Evolutionary conservation across 2,113 vertebrate genomes (phyloP).

Genomic region (Cathartes aura): DNA sequence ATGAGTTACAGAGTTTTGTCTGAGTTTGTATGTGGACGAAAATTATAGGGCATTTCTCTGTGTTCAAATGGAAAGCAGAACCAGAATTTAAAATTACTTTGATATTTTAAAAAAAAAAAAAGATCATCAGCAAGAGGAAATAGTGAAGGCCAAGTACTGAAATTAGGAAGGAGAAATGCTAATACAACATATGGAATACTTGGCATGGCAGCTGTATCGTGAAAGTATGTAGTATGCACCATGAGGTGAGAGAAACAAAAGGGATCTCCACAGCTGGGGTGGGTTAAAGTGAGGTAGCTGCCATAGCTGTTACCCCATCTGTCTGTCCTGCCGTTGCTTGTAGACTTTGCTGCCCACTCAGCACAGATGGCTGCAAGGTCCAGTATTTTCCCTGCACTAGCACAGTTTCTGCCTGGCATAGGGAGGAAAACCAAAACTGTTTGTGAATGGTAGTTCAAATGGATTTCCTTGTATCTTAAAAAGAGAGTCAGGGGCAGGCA

Average conservation of each 20-base stretch:
- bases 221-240: background rate
- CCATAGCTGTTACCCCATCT: background rate
- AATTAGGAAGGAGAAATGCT: background rate
- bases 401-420: background rate
- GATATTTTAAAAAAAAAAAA: background rate
- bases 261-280: background rate
- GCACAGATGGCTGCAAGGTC: background rate
- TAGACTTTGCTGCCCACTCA: background rate
- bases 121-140: background rate
- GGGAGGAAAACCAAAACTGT: background rate
- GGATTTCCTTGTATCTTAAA: background rate
- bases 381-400: background rate
- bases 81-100: background rate
- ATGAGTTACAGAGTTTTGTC: background rate
- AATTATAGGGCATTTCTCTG: background rate
- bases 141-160: background rate
- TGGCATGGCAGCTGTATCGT: fast-evolving
- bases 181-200: background rate
- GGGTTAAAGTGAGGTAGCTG: background rate
- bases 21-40: background rate
- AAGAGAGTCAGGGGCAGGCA: fast-evolving
- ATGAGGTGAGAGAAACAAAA: background rate
- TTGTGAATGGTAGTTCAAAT: background rate
- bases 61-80: background rate
- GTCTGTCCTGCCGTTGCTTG: background rate